phyloP scores from a whole-genome alignment of 2,888 invertebrate species.

The Aphidoletes aphidimyza region DNA sequence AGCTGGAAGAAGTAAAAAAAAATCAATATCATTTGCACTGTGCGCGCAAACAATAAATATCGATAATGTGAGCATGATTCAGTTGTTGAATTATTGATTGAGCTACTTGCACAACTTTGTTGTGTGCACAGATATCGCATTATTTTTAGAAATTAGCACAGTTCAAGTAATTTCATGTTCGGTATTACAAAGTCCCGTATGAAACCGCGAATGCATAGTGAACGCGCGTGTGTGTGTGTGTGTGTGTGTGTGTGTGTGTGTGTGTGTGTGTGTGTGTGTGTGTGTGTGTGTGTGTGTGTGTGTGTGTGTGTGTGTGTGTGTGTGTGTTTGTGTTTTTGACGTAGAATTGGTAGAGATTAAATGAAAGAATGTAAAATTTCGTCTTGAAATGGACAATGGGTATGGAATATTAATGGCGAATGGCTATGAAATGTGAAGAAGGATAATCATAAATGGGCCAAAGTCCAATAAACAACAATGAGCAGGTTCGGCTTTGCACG shows the following conservation, averaged over 20 bases:
- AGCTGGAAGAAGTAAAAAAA: neutral
- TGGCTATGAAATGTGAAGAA: neutral
- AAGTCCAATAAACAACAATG: conserved; percentile 11
- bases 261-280: no score
- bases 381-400: conserved; percentile 36
- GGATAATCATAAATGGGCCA: neutral
- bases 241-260: no score
- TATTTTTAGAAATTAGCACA: conserved; percentile 26
- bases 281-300: no score
- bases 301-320: no score
- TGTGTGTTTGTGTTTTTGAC: no score
- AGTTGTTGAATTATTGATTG: conserved; percentile 39
- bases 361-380: no score
- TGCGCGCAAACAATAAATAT: conserved; percentile 16
- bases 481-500: no score
- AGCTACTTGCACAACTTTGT: conserved; percentile 9
- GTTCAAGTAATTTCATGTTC: no score
- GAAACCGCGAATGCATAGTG: no score
- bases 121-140: neutral
- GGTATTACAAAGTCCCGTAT: no score
- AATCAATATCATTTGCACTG: neutral
- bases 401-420: conserved; percentile 29
- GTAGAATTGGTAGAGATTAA: no score
- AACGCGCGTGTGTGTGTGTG: no score
- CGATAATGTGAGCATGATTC: neutral